Percentiles rank a stretch among this genome's conserved stretches.
Evolutionary conservation across 1,140 invertebrate species (phyloP).

Genomic region (Aphidius gifuensis): DNA sequence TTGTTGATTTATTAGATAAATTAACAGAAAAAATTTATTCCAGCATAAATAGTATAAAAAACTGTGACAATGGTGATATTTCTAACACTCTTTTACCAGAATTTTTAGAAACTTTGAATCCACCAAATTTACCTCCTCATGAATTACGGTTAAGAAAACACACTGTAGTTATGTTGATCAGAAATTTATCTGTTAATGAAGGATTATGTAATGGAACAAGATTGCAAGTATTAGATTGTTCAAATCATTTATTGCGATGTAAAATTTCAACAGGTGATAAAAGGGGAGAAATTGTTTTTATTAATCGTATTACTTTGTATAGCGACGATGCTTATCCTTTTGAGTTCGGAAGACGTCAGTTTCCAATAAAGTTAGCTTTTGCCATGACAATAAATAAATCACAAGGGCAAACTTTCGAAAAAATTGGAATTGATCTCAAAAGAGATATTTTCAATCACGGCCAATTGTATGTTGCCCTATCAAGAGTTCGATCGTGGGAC

Average conservation of each 20-base stretch:
- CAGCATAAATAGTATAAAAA: not conserved
- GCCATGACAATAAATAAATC: slow-evolving; percentile 48
- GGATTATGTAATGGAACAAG: slow-evolving; percentile 26
- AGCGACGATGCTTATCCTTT: slow-evolving; percentile 20
- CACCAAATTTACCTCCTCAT: slow-evolving; percentile 10
- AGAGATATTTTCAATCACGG: no score
- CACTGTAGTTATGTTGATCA: slow-evolving; percentile 15
- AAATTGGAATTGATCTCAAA: slow-evolving; percentile 39
- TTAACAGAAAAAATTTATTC: slow-evolving; percentile 14
- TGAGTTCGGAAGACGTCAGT: slow-evolving; percentile 29
- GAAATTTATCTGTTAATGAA: slow-evolving; percentile 18
- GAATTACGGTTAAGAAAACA: slow-evolving; percentile 15
- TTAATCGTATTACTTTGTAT: no score
- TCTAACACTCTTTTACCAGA: slow-evolving; percentile 7
- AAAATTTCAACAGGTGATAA: no score
- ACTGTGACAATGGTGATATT: slow-evolving; percentile 1
- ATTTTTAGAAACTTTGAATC: slow-evolving; percentile 19
- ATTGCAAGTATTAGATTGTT: slow-evolving; percentile 23
- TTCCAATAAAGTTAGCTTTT: slow-evolving; percentile 49
- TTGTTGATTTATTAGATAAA: slow-evolving; percentile 19
- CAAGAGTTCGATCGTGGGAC: slow-evolving; percentile 21
- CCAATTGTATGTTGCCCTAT: slow-evolving; percentile 38
- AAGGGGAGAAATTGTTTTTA: no score
- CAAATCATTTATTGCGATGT: slow-evolving; percentile 26
- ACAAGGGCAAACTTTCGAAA: slow-evolving; percentile 31